phyloP scores from a whole-genome alignment of 2,113 vertebrate genomes.

The Alaudala cheleensis region DNA sequence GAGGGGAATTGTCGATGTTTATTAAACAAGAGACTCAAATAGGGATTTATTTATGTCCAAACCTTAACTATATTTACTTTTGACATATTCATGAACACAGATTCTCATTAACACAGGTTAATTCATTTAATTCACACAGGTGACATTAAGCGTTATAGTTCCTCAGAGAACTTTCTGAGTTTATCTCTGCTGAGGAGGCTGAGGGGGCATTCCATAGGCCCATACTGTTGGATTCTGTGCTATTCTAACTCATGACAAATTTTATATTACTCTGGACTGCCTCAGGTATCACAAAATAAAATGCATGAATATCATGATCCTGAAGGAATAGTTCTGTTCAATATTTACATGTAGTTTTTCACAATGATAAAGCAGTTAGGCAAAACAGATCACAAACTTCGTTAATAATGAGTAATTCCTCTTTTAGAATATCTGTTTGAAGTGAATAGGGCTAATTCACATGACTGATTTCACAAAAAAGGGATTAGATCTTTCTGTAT shows the following conservation, averaged over 20 bases:
- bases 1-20: not conserved
- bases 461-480: not conserved
- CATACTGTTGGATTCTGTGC: fast-evolving
- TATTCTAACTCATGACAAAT: not conserved
- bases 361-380: not conserved
- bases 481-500: not conserved
- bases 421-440: not conserved
- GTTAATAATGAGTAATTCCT: not conserved
- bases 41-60: not conserved
- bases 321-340: not conserved
- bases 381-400: not conserved
- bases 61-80: fast-evolving
- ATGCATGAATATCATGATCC: not conserved
- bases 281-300: not conserved
- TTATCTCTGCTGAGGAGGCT: not conserved
- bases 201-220: not conserved
- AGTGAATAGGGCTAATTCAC: not conserved
- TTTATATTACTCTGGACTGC: not conserved
- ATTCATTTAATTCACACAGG: no score
- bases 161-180: not conserved
- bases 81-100: not conserved
- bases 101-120: no score
- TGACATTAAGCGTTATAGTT: fast-evolving
- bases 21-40: not conserved
- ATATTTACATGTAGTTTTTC: not conserved